Percentiles rank a stretch among this genome's conserved stretches.
Evolutionary conservation across 2,888 invertebrate genomes (phyloP).

Genomic region (Andrena praecox): DNA sequence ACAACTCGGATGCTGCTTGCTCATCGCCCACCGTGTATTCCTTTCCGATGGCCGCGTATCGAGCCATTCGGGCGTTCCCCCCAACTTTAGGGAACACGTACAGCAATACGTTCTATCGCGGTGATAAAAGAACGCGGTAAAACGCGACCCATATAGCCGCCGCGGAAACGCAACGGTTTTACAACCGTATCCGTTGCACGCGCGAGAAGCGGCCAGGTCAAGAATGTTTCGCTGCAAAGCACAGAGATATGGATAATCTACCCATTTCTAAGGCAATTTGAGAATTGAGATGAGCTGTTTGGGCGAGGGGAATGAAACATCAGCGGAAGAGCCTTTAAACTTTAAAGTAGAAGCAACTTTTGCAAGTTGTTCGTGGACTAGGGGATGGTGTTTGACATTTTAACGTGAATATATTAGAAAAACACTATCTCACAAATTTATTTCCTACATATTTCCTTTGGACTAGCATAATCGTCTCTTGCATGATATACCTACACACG

Average conservation of each 20-base stretch:
- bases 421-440: no score
- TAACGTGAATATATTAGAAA: no score
- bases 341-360: not conserved
- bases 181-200: conserved; percentile 25
- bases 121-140: conserved; percentile 54
- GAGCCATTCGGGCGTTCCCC: not conserved
- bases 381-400: no score
- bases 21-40: conserved; percentile 1
- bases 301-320: not conserved
- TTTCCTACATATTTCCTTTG: no score
- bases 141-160: conserved; percentile 23
- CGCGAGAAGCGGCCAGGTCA: conserved; percentile 2
- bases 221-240: conserved; percentile 27
- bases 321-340: not conserved
- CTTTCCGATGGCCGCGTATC: conserved; percentile 6
- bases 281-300: conserved; percentile 1
- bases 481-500: no score
- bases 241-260: not conserved
- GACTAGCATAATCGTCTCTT: no score
- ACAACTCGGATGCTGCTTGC: not conserved
- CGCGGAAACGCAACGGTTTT: conserved; percentile 45
- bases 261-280: not conserved
- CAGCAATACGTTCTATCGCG: conserved; percentile 38
- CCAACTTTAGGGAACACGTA: conserved; percentile 32
- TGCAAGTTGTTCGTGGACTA: no score